Evolutionary conservation across 2,888 invertebrate genomes (phyloP), one percentile per base, ranked within the genome.

Genomic region (Acleris sparsana): DNA sequence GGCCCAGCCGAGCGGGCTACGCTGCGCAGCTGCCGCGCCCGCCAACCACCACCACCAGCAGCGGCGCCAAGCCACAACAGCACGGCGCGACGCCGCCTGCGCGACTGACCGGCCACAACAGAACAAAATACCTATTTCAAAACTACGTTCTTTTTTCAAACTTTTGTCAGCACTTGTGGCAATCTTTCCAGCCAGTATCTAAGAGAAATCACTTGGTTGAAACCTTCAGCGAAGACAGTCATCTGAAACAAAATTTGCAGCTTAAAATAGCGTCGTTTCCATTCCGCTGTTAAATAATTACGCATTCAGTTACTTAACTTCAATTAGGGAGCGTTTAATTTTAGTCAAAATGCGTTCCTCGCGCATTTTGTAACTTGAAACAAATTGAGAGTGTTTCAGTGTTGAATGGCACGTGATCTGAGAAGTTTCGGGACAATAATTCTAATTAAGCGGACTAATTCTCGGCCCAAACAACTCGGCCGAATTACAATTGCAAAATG

Each of bases 1-100:
- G 84, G 93, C 93, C 93, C 93, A 93, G 86, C 91, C 88, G 78
- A 93, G 89, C 70, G 93, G 93, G 86, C 92, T 92, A 73, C 90
- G 90, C 80, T 92, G 93, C 63, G 92, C 92, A 69, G 83, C 80
- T 73, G 79, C 82, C 75, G 75, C 84, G 75, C 84, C 80, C 80
- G 84, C 88, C 85, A 83, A 83, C 39, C 55, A 55, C 20, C 85
- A 78, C 80, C 82, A 83, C 83, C 83, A 85, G 79, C 80, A 75
- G 79, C 78, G 80, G 87, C 89, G 85, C 75, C 80, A 79, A 86
- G 88, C 92, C 91, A 91, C 89, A 75, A 79, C 89, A 82, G 77
- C 73, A 72, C 80, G 73, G 71, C 74, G 83, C 84, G 83, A 82
- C 82, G 83, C 82, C 85, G 83, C 84, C 74, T 79, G 59, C 78